Evolutionary conservation across 2,888 invertebrate genomes (phyloP), one percentile per base, ranked within the genome.

Genomic region (Perithous albicinctus): DNA sequence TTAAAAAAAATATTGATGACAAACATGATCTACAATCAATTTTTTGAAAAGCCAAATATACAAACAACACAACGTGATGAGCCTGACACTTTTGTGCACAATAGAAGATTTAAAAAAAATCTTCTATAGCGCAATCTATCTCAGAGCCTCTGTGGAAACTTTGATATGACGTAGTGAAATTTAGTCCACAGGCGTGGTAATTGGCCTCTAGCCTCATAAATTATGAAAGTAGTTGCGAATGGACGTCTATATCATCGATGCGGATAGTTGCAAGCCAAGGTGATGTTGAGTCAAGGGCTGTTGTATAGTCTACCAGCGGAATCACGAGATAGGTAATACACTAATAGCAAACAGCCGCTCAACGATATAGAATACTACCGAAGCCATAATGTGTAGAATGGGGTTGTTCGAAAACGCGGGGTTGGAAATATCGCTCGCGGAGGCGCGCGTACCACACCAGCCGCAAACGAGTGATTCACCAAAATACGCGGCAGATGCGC

Each of bases 401-500:
- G 80, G 80, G 77, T 59, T 76, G 75, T 48, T 80, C 8, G 66
- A 35, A 46, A 20, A 35, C 69, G 69, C n/a, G 54, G 38, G 41
- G n/a, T n/a, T n/a, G 51, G 67, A 18, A 70, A 77, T 73, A 77
- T 80, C 76, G 72, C 73, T 67, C 72, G 72, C 77, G 38, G 54
- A 54, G 64, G 38, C 38, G n/a, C 70, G 35, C 26, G 56, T 29
- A 72, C 63, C 78, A 23, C 51, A n/a, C n/a, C n/a, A 61, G 61
- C 51, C 59, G 66, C 87, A 85, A 83, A 86, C 86, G 90, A 90
- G 88, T 92, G 92, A 92, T 91, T 92, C 92, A 92, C 91, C 85
- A 90, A 75, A 73, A 78, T 79, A 84, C 85, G 83, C 87, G 90
- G 91, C 92, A 92, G 92, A 92, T 92, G 92, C 91, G 90, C 89